Evolutionary conservation across 1,140 invertebrate species (phyloP).

Genomic region (Trichoplusia ni): DNA sequence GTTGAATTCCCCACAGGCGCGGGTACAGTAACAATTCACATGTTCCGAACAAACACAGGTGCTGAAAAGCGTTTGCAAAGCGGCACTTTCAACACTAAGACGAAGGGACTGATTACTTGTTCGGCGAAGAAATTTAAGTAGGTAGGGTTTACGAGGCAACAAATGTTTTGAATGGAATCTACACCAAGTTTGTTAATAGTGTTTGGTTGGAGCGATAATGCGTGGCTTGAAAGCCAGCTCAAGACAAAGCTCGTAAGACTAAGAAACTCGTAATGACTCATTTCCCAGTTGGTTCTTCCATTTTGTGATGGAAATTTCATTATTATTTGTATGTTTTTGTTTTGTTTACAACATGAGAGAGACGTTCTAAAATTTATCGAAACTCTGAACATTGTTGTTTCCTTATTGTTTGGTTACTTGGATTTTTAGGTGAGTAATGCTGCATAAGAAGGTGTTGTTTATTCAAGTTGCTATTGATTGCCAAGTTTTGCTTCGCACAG

Average conservation of each 20-base stretch:
- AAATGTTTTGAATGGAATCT: not conserved
- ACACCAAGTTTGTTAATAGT: slow-evolving; percentile 1
- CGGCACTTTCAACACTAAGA: not conserved
- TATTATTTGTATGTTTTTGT: not conserved
- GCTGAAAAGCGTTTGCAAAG: not conserved
- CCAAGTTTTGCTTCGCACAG: no score
- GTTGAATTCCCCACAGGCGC: no score
- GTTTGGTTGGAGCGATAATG: not conserved
- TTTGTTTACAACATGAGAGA: not conserved
- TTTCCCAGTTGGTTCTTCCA: not conserved
- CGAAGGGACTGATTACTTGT: not conserved
- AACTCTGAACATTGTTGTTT: slow-evolving; percentile 2
- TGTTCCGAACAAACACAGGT: no score
- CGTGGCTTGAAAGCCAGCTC: not conserved
- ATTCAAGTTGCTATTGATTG: no score
- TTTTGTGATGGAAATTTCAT: slow-evolving; percentile 3
- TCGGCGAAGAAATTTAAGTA: not conserved
- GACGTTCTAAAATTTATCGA: not conserved
- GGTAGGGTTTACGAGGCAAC: not conserved
- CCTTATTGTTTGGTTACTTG: not conserved
- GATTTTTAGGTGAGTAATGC: no score
- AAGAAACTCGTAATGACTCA: not conserved
- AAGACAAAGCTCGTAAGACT: not conserved
- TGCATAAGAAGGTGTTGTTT: no score
- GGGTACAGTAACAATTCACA: no score